These are phyloP conservation scores for Nesogale talazaci DNA, from an alignment of 2,113 vertebrate species.

Conservation along the genomic window DNA sequence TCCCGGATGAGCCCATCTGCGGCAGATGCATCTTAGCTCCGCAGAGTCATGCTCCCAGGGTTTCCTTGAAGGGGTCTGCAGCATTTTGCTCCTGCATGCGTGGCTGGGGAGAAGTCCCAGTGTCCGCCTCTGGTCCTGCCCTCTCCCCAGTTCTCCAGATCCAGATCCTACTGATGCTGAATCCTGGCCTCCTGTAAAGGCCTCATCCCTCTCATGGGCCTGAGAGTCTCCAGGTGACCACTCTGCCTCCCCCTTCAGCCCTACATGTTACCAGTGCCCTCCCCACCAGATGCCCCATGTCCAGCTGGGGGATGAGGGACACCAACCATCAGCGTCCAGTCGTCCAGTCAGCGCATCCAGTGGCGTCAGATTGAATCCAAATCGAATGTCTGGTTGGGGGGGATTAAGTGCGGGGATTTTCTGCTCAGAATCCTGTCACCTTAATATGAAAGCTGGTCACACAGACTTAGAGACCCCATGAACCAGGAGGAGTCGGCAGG, in stretches of 20 bases:
- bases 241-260: not conserved
- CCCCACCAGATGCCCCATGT: too few species aligned
- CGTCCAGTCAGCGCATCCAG: not conserved
- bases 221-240: not conserved
- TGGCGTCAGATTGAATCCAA: not conserved
- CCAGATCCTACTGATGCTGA: not conserved
- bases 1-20: not conserved
- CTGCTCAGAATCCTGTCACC: not conserved
- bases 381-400: not conserved
- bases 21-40: fast-evolving
- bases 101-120: not conserved
- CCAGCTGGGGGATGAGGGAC: not conserved
- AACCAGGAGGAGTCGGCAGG: not conserved
- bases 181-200: not conserved
- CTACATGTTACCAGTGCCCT: not conserved
- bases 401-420: not conserved
- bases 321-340: not conserved
- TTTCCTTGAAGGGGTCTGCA: not conserved
- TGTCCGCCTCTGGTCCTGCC: not conserved
- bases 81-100: fast-evolving
- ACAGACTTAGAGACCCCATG: not conserved
- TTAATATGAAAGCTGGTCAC: not conserved
- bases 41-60: not conserved
- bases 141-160: not conserved
- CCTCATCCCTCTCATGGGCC: not conserved